Evolutionary conservation across 2,888 invertebrate genomes (phyloP).

Genomic region (Lagria hirta): DNA sequence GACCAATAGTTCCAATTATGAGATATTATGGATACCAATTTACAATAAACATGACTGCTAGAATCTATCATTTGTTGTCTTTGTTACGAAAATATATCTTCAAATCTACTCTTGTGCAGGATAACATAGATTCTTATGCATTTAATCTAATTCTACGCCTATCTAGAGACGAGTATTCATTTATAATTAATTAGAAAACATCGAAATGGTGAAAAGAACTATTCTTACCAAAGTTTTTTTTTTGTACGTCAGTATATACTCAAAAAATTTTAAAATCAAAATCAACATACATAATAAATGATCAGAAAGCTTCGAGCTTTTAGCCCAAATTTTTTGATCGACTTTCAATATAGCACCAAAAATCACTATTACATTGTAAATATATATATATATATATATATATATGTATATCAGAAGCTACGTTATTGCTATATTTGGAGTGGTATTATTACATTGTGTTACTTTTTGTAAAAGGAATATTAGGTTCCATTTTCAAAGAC

Average conservation of each 20-base stretch:
- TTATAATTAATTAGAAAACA: too few relatives aligned
- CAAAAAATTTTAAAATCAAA: too few relatives aligned
- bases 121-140: conserved; percentile 26
- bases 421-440: conserved; percentile 40
- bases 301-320: too few relatives aligned
- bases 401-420: conserved; percentile 14
- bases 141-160: conserved; percentile 10
- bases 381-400: conserved; percentile 14
- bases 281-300: too few relatives aligned
- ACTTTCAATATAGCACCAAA: conserved; percentile 45
- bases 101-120: conserved; percentile 23
- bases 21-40: conserved; percentile 22
- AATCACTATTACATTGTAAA: conserved; percentile 41
- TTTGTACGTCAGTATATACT: too few relatives aligned
- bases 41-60: conserved; percentile 24
- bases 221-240: too few relatives aligned
- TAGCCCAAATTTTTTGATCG: too few relatives aligned
- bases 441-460: conserved; percentile 26
- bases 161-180: too few relatives aligned
- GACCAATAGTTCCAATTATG: conserved; percentile 40
- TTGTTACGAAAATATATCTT: conserved; percentile 25
- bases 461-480: conserved; percentile 52
- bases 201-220: too few relatives aligned
- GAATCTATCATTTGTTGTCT: conserved; percentile 26
- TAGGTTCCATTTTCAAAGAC: conserved; percentile 69